phyloP scores from a whole-genome alignment of 2,797 vertebrate genomes.

The Psittacula echo region DNA sequence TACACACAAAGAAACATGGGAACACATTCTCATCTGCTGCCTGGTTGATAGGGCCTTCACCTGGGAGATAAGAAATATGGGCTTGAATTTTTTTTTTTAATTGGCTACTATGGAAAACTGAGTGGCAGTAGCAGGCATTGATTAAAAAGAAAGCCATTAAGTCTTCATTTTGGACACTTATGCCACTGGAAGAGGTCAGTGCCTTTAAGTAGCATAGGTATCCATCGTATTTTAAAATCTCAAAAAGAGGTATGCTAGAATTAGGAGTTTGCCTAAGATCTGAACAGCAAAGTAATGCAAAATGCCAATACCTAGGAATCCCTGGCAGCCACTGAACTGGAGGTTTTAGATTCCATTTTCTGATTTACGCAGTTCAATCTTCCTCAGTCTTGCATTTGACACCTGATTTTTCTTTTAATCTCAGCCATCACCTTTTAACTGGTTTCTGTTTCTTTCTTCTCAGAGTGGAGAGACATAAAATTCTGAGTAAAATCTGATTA shows the following conservation, averaged over 20 bases:
- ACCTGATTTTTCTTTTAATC: conserved; percentile 26
- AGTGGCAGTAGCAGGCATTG: rapidly evolving
- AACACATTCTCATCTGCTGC: neutral
- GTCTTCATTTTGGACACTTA: neutral
- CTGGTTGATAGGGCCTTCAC: neutral
- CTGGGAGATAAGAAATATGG: neutral
- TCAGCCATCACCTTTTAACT: neutral
- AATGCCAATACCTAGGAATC: neutral
- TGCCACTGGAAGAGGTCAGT: neutral
- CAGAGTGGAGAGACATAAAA: neutral
- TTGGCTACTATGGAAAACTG: neutral
- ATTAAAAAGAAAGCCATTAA: neutral
- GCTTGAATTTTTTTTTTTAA: neutral
- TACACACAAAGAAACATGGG: neutral
- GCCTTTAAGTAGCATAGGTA: neutral
- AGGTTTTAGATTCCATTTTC: conserved; percentile 21
- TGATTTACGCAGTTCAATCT: conserved; percentile 25
- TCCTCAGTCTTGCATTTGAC: neutral
- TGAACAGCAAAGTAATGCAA: neutral
- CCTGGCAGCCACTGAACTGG: neutral
- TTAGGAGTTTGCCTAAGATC: neutral
- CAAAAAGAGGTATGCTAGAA: neutral
- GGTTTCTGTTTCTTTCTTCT: neutral
- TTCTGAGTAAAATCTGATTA: neutral
- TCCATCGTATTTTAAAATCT: neutral